These are phyloP conservation scores for Heliconius erato DNA, from an alignment of 2,888 invertebrate species.

Conservation along the genomic window DNA sequence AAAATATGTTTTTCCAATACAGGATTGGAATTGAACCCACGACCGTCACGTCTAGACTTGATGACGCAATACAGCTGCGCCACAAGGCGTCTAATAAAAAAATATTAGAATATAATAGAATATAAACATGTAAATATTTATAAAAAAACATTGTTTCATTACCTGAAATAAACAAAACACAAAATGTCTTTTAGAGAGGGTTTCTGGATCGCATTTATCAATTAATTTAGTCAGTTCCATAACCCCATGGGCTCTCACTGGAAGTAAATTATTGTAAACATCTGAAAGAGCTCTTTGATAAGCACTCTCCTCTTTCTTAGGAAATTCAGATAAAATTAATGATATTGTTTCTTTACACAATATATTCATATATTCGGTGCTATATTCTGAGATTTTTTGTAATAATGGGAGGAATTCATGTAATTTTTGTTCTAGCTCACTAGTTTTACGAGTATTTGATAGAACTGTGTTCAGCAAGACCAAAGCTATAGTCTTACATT, in stretches of 20 bases:
- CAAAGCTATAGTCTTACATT: constrained; percentile 76
- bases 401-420: constrained; percentile 66
- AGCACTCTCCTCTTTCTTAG: constrained; percentile 64
- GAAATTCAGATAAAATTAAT: constrained; percentile 61
- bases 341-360: constrained; percentile 73
- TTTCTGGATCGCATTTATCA: constrained; percentile 87
- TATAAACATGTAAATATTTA: neutral
- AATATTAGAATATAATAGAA: neutral
- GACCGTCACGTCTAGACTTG: too few relatives aligned
- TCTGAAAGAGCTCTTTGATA: constrained; percentile 88
- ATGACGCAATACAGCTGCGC: too few relatives aligned
- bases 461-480: constrained; percentile 77
- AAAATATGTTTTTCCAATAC: too few relatives aligned
- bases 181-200: constrained; percentile 87
- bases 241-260: constrained; percentile 93
- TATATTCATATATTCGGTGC: constrained; percentile 64
- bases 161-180: constrained; percentile 91
- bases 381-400: constrained; percentile 61
- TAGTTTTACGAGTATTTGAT: constrained; percentile 62
- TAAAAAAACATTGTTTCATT: constrained; percentile 46
- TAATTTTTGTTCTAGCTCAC: constrained; percentile 60
- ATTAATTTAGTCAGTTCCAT: constrained; percentile 90
- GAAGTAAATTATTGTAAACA: constrained; percentile 89
- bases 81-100: neutral
- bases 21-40: too few relatives aligned